phyloP scores from a whole-genome alignment of 2,113 vertebrate genomes.

The Erythrocebus patas region DNA sequence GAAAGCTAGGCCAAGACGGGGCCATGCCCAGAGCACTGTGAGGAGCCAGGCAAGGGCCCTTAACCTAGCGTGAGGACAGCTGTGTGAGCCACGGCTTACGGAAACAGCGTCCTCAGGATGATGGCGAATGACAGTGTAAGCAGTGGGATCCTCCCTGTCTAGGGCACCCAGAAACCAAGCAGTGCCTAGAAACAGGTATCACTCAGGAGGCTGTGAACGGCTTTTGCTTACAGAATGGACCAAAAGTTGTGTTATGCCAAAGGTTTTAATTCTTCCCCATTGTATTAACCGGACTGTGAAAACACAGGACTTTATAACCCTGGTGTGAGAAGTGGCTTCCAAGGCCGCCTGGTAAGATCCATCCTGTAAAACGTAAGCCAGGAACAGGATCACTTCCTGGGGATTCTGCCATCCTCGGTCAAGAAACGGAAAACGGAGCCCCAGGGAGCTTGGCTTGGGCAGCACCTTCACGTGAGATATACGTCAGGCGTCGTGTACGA shows the following conservation, averaged over 20 bases:
- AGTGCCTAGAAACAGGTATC: no score
- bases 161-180: neutral
- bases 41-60: neutral
- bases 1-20: neutral
- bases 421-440: neutral
- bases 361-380: rapidly evolving
- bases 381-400: rapidly evolving
- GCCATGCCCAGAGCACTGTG: rapidly evolving
- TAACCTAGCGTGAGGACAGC: rapidly evolving
- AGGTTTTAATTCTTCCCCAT: neutral
- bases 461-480: rapidly evolving
- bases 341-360: neutral
- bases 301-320: rapidly evolving
- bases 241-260: rapidly evolving
- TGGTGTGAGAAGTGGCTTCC: rapidly evolving
- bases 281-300: neutral
- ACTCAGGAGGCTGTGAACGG: rapidly evolving
- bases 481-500: rapidly evolving
- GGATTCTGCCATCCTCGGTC: rapidly evolving
- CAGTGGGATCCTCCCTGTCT: rapidly evolving
- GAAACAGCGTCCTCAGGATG: neutral
- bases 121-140: rapidly evolving
- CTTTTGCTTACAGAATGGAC: rapidly evolving
- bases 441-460: rapidly evolving
- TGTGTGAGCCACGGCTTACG: rapidly evolving